Evolutionary conservation across 2,888 invertebrate genomes (phyloP), one percentile per base, ranked within the genome.

Genomic region (Cistogaster globosa): DNA sequence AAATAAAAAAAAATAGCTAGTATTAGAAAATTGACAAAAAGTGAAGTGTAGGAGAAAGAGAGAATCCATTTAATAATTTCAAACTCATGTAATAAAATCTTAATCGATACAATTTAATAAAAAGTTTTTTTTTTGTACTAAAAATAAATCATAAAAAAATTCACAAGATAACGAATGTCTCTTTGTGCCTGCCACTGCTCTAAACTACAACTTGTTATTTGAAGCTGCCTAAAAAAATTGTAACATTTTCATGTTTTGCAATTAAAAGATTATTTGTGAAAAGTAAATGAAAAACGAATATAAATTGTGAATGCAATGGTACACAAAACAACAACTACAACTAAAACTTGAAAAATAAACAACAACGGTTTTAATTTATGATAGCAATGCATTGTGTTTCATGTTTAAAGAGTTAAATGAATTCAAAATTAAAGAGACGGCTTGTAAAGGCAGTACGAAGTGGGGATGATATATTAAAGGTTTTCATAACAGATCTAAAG

Each of bases 231-330:
- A 48, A 77, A 77, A 74, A 38, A 26, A 26, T 1, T 77, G 63
- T 84, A 48, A 71, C 77, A 68, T 57, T 74, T 84, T 69, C 72
- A 77, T 77, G 77, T 69, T 74, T 77, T 55, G 60, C 72, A 71
- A 77, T 81, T 77, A 32, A 74, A 18, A 76, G 51, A 58, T 82
- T 71, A 69, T 69, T 69, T 82, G 85, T 82, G 81, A 82, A 85
- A 85, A 82, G 32, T 65, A 68, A 55, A 76, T 77, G 57, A 62
- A 80, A 76, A 55, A 22, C 36, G 7, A 67, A 68, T 9, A 67
- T 38, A 60, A 60, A 68, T 60, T 36, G 14, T 1, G 68, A 14
- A 55, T 67, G n/a, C 12, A 69, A 48, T 55, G 20, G 63, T 38
- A 57, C 16, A 55, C 1, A 53, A 65, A 68, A n/a, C 18, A 68